These are phyloP conservation scores for Folsomia manolachei DNA, from an alignment of 2,888 invertebrate genomes.

Conservation along the genomic window DNA sequence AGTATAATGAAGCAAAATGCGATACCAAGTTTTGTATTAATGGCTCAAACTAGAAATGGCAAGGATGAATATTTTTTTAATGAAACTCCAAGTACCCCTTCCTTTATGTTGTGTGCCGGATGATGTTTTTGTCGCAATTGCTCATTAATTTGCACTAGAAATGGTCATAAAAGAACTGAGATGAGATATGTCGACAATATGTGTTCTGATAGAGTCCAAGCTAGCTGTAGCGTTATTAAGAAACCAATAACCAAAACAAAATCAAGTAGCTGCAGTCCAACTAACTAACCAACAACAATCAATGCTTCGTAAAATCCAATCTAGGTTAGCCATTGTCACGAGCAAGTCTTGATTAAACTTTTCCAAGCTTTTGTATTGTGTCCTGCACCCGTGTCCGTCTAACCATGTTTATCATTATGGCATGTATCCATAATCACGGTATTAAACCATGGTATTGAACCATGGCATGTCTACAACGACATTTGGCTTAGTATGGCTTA, in stretches of 20 bases:
- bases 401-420: background rate
- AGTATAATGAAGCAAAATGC: no score
- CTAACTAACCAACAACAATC: background rate
- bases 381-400: background rate
- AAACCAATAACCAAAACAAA: background rate
- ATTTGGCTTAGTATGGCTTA: no score
- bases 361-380: background rate
- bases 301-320: background rate
- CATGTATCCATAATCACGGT: no score
- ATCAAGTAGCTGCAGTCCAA: background rate
- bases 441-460: no score
- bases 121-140: background rate
- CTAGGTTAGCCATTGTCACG: background rate
- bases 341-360: background rate
- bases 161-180: background rate
- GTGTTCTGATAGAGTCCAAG: background rate
- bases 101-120: background rate
- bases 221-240: background rate
- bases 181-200: background rate
- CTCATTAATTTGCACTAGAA: background rate
- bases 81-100: background rate
- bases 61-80: no score
- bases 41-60: no score
- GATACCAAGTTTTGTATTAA: no score
- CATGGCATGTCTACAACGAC: conserved; percentile 1